Evolutionary conservation across 1,140 invertebrate species (phyloP).

Genomic region (Grapholita molesta): DNA sequence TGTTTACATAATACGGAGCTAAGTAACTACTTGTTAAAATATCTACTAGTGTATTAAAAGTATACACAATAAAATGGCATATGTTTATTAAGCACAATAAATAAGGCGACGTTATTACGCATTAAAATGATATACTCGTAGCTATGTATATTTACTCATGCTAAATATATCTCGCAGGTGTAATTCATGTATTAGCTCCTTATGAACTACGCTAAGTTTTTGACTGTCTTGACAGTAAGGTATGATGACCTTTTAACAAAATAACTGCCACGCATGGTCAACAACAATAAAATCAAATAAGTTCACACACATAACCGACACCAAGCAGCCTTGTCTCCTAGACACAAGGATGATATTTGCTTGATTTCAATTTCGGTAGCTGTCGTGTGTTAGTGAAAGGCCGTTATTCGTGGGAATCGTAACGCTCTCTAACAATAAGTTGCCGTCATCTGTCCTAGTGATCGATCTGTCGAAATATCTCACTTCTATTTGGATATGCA

Average conservation of each 20-base stretch:
- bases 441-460: slow-evolving; percentile 63
- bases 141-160: too few species aligned
- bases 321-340: slow-evolving; percentile 21
- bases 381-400: slow-evolving; percentile 74
- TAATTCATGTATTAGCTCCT: too few species aligned
- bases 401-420: slow-evolving; percentile 66
- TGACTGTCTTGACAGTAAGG: slow-evolving; percentile 48
- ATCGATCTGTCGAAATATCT: slow-evolving; percentile 72
- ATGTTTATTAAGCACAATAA: too few species aligned
- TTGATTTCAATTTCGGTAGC: slow-evolving; percentile 4
- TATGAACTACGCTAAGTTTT: too few species aligned
- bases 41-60: too few species aligned
- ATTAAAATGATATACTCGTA: too few species aligned
- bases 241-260: slow-evolving; percentile 73
- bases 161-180: too few species aligned
- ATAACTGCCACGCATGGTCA: slow-evolving; percentile 72
- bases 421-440: slow-evolving; percentile 69
- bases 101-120: too few species aligned
- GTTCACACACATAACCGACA: slow-evolving; percentile 21
- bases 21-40: too few species aligned
- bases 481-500: slow-evolving; percentile 48
- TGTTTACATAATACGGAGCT: too few species aligned
- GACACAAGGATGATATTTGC: slow-evolving; percentile 22
- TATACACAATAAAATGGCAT: too few species aligned
- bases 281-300: slow-evolving; percentile 64